Percentiles rank a stretch among this genome's conserved stretches.
phyloP scores from a whole-genome alignment of 2,797 vertebrate species.

The Smutsia gigantea region DNA sequence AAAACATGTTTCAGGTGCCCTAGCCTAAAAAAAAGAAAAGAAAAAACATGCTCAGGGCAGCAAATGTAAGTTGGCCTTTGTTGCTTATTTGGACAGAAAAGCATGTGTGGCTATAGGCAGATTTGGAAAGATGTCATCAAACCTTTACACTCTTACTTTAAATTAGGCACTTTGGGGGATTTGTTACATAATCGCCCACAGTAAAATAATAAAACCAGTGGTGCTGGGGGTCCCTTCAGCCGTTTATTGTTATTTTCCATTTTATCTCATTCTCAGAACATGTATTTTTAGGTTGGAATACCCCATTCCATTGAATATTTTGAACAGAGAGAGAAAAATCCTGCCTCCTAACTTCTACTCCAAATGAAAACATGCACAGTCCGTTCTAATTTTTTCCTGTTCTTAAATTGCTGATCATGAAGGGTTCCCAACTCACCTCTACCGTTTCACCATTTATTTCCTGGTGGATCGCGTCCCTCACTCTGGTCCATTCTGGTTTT shows the following conservation, averaged over 20 bases:
- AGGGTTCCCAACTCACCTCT: neutral
- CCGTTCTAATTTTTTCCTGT: neutral
- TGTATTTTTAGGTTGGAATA: neutral
- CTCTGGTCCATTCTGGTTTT: conserved; percentile 44
- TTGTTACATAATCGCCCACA: conserved; percentile 68
- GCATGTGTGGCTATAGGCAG: conserved; percentile 67
- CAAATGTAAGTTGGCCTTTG: conserved; percentile 80
- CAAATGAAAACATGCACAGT: neutral
- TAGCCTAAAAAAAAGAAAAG: conserved; percentile 71
- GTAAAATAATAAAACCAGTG: conserved; percentile 36
- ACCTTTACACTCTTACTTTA: conserved; percentile 74
- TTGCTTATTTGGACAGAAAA: conserved; percentile 81
- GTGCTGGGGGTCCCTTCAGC: neutral
- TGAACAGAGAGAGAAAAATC: neutral
- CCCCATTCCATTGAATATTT: neutral
- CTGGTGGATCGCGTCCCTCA: conserved; percentile 2
- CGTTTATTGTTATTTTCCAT: neutral
- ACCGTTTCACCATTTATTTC: conserved; percentile 17
- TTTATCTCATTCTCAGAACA: conserved; percentile 30
- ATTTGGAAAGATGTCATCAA: conserved; percentile 58
- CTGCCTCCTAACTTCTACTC: neutral
- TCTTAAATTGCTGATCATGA: neutral
- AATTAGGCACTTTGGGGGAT: conserved; percentile 78
- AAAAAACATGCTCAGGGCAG: conserved; percentile 67
- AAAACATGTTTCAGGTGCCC: conserved; percentile 79